Conservation (phyloP, 2,888 invertebrate genomes). For the Galeopsomyia nigrocyanea region DNA sequence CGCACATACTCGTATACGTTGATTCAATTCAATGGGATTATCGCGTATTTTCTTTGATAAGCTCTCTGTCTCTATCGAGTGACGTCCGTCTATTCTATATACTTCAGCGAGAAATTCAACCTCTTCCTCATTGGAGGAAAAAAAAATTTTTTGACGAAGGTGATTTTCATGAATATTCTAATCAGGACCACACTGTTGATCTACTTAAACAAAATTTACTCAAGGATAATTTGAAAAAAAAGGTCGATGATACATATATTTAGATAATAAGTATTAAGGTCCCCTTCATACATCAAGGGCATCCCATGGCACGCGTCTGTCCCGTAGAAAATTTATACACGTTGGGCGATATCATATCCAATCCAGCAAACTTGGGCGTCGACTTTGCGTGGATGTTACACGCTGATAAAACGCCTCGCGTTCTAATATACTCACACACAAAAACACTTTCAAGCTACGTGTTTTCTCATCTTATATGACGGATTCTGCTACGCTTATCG, state of each 20-base stretch:
- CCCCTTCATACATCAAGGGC: too few relatives aligned
- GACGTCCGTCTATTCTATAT: too few relatives aligned
- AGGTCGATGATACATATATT: too few relatives aligned
- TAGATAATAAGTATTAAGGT: too few relatives aligned
- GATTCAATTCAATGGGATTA: conserved; percentile 31
- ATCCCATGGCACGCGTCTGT: background rate
- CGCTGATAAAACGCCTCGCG: conserved; percentile 15
- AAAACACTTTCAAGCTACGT: background rate
- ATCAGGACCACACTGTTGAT: too few relatives aligned
- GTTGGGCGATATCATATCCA: conserved; percentile 19
- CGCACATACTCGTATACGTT: background rate
- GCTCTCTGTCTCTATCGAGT: background rate
- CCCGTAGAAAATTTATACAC: background rate
- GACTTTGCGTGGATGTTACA: conserved; percentile 27
- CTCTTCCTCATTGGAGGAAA: too few relatives aligned
- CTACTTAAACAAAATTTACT: too few relatives aligned
- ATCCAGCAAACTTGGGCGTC: background rate
- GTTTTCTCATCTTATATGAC: background rate
- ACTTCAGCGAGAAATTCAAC: too few relatives aligned
- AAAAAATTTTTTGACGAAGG: too few relatives aligned
- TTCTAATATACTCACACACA: background rate
- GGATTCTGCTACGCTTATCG: conserved; percentile 32
- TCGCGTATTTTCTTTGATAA: conserved; percentile 20
- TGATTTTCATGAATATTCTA: too few relatives aligned
- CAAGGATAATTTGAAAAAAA: too few relatives aligned